Evolutionary conservation across 2,888 invertebrate genomes (phyloP).

Genomic region (Merodon equestris): DNA sequence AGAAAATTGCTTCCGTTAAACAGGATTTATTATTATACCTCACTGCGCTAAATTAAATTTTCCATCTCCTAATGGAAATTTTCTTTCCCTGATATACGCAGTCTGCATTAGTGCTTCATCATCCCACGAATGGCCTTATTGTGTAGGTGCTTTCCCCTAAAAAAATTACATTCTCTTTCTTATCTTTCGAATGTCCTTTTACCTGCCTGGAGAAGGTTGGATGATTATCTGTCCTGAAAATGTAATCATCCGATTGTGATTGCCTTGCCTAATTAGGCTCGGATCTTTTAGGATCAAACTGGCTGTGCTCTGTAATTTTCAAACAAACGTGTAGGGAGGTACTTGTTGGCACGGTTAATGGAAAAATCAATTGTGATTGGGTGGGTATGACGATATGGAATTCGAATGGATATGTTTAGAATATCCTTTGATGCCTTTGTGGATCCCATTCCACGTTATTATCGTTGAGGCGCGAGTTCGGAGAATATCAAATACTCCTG

Average conservation of each 20-base stretch:
- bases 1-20: slow-evolving; percentile 34
- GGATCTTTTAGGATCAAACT: too few species aligned
- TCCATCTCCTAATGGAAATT: slow-evolving; percentile 28
- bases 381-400: too few species aligned
- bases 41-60: slow-evolving; percentile 23
- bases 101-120: neutral
- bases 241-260: slow-evolving; percentile 47
- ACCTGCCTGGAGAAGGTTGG: neutral
- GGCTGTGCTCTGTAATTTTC: too few species aligned
- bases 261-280: slow-evolving; percentile 33
- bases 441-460: too few species aligned
- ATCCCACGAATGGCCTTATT: slow-evolving; percentile 14
- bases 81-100: slow-evolving; percentile 14
- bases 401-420: too few species aligned
- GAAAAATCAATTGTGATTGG: too few species aligned
- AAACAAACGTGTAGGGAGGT: too few species aligned
- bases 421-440: too few species aligned
- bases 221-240: slow-evolving; percentile 43
- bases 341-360: too few species aligned
- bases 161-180: slow-evolving; percentile 14
- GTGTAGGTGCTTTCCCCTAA: slow-evolving; percentile 1
- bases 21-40: slow-evolving; percentile 31
- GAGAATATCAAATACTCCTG: too few species aligned
- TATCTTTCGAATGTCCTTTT: too few species aligned
- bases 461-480: too few species aligned